phyloP scores from a whole-genome alignment of 64 coral and sea anemone species.

The Dendronephthya gigantea region DNA sequence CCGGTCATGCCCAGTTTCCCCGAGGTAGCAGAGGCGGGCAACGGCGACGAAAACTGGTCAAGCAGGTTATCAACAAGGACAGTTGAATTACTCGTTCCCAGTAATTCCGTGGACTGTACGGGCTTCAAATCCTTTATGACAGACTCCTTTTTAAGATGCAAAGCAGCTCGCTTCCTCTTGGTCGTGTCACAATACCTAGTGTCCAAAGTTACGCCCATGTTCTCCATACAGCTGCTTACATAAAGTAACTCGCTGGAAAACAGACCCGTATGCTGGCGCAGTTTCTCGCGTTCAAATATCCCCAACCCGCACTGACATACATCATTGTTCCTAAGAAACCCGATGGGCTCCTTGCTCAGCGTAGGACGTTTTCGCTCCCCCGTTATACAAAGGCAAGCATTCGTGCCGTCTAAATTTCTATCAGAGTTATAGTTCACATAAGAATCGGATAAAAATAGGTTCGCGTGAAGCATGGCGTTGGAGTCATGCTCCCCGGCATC shows the following conservation, averaged over 20 bases:
- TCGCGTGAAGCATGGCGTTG: not conserved
- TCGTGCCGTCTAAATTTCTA: constrained; percentile 48
- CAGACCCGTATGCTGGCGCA: not conserved
- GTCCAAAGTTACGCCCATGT: not conserved
- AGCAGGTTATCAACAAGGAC: constrained; percentile 65
- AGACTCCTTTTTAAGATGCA: not conserved
- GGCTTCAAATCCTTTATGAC: not conserved
- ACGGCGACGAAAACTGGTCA: constrained; percentile 85
- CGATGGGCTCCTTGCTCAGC: not conserved
- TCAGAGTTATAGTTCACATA: constrained; percentile 73
- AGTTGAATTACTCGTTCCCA: constrained; percentile 16
- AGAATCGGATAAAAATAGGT: constrained; percentile 65
- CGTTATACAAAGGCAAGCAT: constrained; percentile 55
- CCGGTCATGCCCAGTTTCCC: not conserved
- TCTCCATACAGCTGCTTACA: not conserved
- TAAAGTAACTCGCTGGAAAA: not conserved
- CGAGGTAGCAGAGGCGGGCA: constrained; percentile 36
- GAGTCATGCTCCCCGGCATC: not conserved
- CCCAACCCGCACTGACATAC: not conserved
- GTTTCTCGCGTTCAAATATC: constrained; percentile 14
- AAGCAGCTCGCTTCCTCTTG: not conserved
- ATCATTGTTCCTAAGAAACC: not conserved
- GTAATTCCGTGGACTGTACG: not conserved
- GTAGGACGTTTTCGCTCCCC: not conserved
- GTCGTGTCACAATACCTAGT: not conserved